phyloP scores from a whole-genome alignment of 23 tunicate species.

The Phallusia fumigata region DNA sequence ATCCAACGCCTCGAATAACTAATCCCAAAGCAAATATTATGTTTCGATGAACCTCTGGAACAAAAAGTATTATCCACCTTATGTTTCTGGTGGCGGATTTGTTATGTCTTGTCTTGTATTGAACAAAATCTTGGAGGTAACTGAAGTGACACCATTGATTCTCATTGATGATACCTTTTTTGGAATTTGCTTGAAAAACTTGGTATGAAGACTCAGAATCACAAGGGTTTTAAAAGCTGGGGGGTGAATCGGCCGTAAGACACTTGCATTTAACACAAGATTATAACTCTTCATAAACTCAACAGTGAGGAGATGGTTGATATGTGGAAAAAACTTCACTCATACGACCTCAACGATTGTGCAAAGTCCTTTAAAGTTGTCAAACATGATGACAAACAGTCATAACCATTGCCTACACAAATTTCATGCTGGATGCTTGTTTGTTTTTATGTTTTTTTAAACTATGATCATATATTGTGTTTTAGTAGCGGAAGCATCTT shows the following conservation, averaged over 20 bases:
- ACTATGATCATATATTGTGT: too few species aligned
- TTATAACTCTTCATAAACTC: slow-evolving; percentile 96
- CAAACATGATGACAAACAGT: background rate
- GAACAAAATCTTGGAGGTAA: slow-evolving; percentile 83
- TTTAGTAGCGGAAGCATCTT: too few species aligned
- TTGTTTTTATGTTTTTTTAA: too few species aligned
- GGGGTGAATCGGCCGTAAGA: slow-evolving; percentile 92
- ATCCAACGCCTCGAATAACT: slow-evolving; percentile 95
- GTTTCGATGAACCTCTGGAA: slow-evolving; percentile 93
- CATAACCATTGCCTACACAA: background rate
- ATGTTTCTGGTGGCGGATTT: slow-evolving; percentile 99
- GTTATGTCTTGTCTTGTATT: slow-evolving; percentile 95
- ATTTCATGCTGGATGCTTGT: too few species aligned
- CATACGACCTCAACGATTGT: slow-evolving; percentile 65
- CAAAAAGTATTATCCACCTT: slow-evolving; percentile 99
- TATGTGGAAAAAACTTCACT: slow-evolving; percentile 82
- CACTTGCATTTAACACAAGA: slow-evolving; percentile 83
- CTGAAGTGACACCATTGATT: slow-evolving; percentile 94
- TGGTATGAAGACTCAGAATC: slow-evolving; percentile 89
- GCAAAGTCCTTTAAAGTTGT: slow-evolving; percentile 52
- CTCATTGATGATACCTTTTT: slow-evolving; percentile 98
- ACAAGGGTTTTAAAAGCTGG: slow-evolving; percentile 99
- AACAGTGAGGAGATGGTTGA: slow-evolving; percentile 82
- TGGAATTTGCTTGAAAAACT: slow-evolving; percentile 92
- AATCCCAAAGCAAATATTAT: slow-evolving; percentile 94